phyloP scores from a whole-genome alignment of 1,140 invertebrate species.

The Zaprionus lachaisei region DNA sequence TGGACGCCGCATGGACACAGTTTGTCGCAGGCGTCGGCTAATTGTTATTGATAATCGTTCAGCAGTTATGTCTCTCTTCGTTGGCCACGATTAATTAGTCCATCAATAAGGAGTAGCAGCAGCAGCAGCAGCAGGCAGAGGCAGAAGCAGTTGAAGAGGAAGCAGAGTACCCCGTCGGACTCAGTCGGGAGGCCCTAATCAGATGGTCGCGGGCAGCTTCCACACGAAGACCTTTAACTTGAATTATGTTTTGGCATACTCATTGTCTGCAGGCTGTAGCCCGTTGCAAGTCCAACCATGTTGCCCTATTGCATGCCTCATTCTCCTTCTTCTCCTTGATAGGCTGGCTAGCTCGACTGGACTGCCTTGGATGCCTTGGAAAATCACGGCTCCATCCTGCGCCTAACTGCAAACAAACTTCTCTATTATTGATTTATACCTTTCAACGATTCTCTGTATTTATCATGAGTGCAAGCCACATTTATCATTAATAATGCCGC shows the following conservation, averaged over 20 bases:
- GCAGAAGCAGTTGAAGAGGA: neutral
- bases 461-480: constrained; percentile 84
- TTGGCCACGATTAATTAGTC: constrained; percentile 70
- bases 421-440: constrained; percentile 84
- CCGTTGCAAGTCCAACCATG: neutral
- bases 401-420: constrained; percentile 82
- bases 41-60: constrained; percentile 79
- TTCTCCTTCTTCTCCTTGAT: neutral
- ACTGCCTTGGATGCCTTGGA: constrained; percentile 1
- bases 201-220: constrained; percentile 64
- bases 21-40: constrained; percentile 66
- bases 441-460: constrained; percentile 84
- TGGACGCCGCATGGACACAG: constrained; percentile 31
- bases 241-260: constrained; percentile 80
- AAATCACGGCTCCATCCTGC: constrained; percentile 69
- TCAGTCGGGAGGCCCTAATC: constrained; percentile 49
- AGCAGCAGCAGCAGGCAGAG: neutral
- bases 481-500: constrained; percentile 84
- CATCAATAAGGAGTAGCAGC: constrained; percentile 49
- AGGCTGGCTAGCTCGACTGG: neutral
- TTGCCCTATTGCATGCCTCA: neutral
- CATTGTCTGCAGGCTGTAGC: constrained; percentile 69
- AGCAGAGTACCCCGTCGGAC: neutral
- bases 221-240: constrained; percentile 70
- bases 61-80: constrained; percentile 56